Evolutionary conservation across 2,113 vertebrate genomes (phyloP), one percentile per base, ranked within the genome.

Genomic region (Orientallactaga bullata): DNA sequence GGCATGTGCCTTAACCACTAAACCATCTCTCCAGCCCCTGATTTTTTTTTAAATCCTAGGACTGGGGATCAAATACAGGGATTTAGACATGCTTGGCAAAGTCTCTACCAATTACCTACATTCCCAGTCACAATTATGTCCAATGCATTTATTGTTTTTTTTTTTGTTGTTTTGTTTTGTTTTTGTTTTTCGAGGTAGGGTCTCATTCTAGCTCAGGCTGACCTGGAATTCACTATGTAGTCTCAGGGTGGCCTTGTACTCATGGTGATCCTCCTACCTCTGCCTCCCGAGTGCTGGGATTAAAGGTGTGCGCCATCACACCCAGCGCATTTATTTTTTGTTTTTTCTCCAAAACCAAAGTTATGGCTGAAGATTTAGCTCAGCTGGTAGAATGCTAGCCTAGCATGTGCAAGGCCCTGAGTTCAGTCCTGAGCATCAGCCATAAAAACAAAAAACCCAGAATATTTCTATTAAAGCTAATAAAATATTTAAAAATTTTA

Each of bases 391-490:
- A 24, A n/a, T 24, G 17, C 6, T 78, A 55, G 16, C 39, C 61
- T 77, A 7, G 61, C 32, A 2, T 35, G 23, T 68, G 16, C 5
- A 37, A 55, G 39, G 77, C 12, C 51, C 66, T 35, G 37, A 20
- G 18, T 61, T 71, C 37, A 39, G 16, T 32, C 17, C 88, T 23
- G 16, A 55, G 17, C 24, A 11, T 15, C 39, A 77, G 85, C 61
- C 35, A 74, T 12, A 42, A 23, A 37, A 37, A 39, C 17, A 24
- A 55, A 68, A 51, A n/a, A 47, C 37, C 51, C 63, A 77, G 3
- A 66, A 18, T 11, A 47, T 47, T 47, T 47, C 42, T 47, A 26
- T 66, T 72, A 92, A 92, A 94, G 92, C 18, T 80, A 89, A 77
- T 71, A 90, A 79, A 76, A 63, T 4, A 81, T 47, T 47, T 47